phyloP scores from a whole-genome alignment of 2,888 invertebrate genomes.

The Phlogophora meticulosa region DNA sequence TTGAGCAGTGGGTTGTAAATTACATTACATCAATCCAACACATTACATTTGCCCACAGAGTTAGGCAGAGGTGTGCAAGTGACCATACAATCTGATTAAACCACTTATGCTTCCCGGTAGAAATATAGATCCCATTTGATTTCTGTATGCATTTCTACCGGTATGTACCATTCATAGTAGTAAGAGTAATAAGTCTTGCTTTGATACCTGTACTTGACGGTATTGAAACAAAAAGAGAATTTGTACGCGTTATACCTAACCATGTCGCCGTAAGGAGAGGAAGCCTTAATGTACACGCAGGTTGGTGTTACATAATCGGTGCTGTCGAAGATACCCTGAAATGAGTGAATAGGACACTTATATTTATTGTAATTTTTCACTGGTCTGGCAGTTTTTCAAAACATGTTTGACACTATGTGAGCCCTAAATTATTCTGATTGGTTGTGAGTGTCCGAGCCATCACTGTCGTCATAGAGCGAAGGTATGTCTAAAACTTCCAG shows the following conservation, averaged over 20 bases:
- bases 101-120: neutral
- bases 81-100: no score
- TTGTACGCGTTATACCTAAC: slow-evolving; percentile 14
- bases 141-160: slow-evolving; percentile 9
- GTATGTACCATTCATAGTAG: slow-evolving; percentile 19
- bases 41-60: no score
- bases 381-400: no score
- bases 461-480: no score
- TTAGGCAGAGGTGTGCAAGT: no score
- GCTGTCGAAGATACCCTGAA: neutral
- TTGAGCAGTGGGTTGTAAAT: no score
- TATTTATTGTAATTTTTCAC: no score
- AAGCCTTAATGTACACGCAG: slow-evolving; percentile 16
- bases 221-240: slow-evolving; percentile 6
- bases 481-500: no score
- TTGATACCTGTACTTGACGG: neutral
- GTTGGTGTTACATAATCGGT: neutral
- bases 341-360: neutral
- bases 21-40: no score
- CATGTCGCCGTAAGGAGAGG: slow-evolving; percentile 10
- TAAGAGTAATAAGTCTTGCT: fast-evolving
- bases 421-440: no score
- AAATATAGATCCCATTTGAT: slow-evolving; percentile 19
- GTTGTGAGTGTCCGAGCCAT: no score
- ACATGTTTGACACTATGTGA: no score